phyloP scores from a whole-genome alignment of 1,140 invertebrate species.

The Melipona quadrifasciata region DNA sequence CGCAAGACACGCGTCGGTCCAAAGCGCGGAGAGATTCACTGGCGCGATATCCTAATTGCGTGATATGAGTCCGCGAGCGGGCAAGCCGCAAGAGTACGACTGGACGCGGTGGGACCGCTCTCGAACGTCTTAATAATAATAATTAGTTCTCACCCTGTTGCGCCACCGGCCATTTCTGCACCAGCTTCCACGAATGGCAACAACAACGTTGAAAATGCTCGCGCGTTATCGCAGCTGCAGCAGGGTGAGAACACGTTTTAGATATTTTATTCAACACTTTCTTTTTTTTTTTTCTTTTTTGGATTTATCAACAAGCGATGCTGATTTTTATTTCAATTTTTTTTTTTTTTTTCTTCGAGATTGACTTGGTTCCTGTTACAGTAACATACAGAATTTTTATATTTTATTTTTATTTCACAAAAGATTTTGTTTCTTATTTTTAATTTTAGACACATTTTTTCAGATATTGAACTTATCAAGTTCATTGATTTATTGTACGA shows the following conservation, averaged over 20 bases:
- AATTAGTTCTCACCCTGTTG: constrained; percentile 19
- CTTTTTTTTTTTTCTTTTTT: background rate
- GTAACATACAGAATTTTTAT: too few species aligned
- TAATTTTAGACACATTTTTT: too few species aligned
- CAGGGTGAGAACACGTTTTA: background rate
- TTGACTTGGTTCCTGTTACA: too few species aligned
- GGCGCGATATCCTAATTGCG: constrained; percentile 17
- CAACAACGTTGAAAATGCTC: background rate
- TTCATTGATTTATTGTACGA: background rate
- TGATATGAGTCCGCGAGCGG: background rate
- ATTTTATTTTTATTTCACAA: too few species aligned
- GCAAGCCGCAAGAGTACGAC: background rate
- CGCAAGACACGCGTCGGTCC: background rate
- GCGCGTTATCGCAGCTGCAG: background rate
- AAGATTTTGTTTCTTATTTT: too few species aligned
- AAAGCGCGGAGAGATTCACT: constrained; percentile 11
- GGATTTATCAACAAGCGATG: too few species aligned
- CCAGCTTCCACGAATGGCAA: background rate
- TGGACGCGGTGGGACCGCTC: background rate
- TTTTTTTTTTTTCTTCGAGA: background rate
- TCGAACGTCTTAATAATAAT: constrained; percentile 25
- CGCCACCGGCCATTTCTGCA: background rate
- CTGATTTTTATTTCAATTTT: background rate
- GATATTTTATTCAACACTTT: background rate
- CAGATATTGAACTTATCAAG: too few species aligned